Percentiles rank a stretch among this genome's conserved stretches.
phyloP scores from a whole-genome alignment of 2,888 invertebrate genomes.

The Cenopis cana region DNA sequence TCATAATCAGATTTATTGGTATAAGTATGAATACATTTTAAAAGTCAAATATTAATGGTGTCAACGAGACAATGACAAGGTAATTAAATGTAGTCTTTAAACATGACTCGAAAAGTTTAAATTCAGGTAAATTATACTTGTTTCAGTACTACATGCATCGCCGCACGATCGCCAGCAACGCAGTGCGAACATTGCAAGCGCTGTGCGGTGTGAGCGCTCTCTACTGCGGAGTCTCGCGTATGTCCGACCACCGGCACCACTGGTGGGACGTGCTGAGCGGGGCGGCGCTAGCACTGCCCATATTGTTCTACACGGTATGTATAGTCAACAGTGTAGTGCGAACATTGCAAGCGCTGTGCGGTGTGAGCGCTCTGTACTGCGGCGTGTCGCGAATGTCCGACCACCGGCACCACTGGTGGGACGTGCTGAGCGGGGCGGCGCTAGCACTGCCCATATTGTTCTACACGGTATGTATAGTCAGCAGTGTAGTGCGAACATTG shows the following conservation, averaged over 20 bases:
- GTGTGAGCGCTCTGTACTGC: slow-evolving; percentile 84
- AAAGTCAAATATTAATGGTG: too few relatives aligned
- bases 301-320: slow-evolving; percentile 84
- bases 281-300: slow-evolving; percentile 79
- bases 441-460: slow-evolving; percentile 83
- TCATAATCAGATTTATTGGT: too few relatives aligned
- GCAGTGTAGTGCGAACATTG: slow-evolving; percentile 72
- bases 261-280: slow-evolving; percentile 92
- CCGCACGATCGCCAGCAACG: slow-evolving; percentile 12
- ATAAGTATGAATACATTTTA: too few relatives aligned
- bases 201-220: slow-evolving; percentile 81
- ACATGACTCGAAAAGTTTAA: too few relatives aligned
- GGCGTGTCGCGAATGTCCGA: slow-evolving; percentile 88
- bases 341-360: slow-evolving; percentile 80
- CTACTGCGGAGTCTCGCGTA: slow-evolving; percentile 86
- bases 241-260: slow-evolving; percentile 90
- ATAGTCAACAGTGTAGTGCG: slow-evolving; percentile 64
- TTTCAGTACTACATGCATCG: slow-evolving; percentile 87
- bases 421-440: slow-evolving; percentile 87
- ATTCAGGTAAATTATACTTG: slow-evolving; percentile 46
- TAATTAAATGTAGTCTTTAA: too few relatives aligned
- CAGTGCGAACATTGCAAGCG: slow-evolving; percentile 80
- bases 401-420: slow-evolving; percentile 92
- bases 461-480: slow-evolving; percentile 83
- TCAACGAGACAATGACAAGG: too few relatives aligned